Base-by-base conservation (phyloP, 2,113 vertebrate species). In the Notiomystis cincta region DNA sequence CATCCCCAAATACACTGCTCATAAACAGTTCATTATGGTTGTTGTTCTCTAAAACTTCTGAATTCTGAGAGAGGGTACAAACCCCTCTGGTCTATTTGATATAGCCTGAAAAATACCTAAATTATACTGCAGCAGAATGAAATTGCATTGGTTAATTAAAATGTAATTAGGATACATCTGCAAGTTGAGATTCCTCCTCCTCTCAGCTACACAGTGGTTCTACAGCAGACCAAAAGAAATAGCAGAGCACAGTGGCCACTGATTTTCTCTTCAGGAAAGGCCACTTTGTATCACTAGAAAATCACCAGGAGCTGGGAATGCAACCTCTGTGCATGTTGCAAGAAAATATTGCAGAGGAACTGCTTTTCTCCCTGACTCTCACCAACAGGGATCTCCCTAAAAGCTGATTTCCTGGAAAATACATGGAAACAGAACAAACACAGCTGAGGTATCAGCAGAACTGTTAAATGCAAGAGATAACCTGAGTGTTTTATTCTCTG, bases 351-450 rank as follows among this genome's bases (percentile, higher is more conserved):
- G 54, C 1, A 4, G 57, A 51, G 60, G 57, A 61, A 6, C 4
- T 38, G 42, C 51, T 53, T 85, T 44, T 35, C 6, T 61, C 50
- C 69, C 1, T 40, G 65, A 5, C 15, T 28, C 24, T 33, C 44
- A 3, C n/a, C 45, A 53, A 35, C 42, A 66, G 35, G n/a, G 38
- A 10, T 67, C 19, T 24, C 47, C 65, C 83, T 28, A 7, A 21
- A 61, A 28, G 25, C 33, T 18, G 11, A 33, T 67, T 25, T 54
- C 56, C 67, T 77, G 51, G n/a, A 22, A 37, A 6, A 38, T 23
- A 11, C 3, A 0, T 1, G 37, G 66, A 16, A 50, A 13, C 6
- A 37, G 56, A 51, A 8, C 16, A 31, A 25, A 16, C 3, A 5
- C n/a, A 19, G 44, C 37, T 78, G 51, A 42, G 60, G 38, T 38